Evolutionary conservation across 2,797 vertebrate species (phyloP).

Genomic region (Pseudochaenichthys georgianus): DNA sequence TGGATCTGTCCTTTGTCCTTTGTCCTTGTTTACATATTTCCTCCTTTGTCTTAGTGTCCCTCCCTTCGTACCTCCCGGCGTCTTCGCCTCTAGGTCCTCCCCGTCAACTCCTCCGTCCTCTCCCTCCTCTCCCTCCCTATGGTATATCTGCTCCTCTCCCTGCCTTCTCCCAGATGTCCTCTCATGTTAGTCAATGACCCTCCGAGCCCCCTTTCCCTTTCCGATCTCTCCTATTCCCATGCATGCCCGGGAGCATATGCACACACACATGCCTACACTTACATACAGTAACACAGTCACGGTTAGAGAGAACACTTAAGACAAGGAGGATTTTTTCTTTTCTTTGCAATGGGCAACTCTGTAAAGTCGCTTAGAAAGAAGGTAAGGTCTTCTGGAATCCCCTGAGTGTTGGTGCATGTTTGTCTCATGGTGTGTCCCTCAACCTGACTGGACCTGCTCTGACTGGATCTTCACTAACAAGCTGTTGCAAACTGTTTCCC

Average conservation of each 20-base stretch:
- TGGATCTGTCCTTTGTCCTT: slow-evolving; percentile 64
- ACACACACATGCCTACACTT: slow-evolving; percentile 75
- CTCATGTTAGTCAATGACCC: slow-evolving; percentile 73
- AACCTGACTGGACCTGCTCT: slow-evolving; percentile 39
- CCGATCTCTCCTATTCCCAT: slow-evolving; percentile 69
- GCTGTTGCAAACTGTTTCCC: slow-evolving; percentile 20
- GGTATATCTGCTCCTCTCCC: slow-evolving; percentile 42
- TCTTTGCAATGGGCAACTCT: slow-evolving; percentile 93
- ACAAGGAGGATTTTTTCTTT: slow-evolving; percentile 52
- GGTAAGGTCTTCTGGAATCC: slow-evolving; percentile 84
- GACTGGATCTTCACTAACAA: slow-evolving; percentile 38
- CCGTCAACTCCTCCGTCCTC: slow-evolving; percentile 48
- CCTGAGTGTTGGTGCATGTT: slow-evolving; percentile 61
- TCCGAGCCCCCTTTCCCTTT: slow-evolving; percentile 64
- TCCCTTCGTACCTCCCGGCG: slow-evolving; percentile 53
- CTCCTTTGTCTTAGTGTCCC: slow-evolving; percentile 62
- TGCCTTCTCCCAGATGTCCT: slow-evolving; percentile 65
- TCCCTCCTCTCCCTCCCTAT: slow-evolving; percentile 51
- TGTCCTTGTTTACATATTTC: slow-evolving; percentile 59
- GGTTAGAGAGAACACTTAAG: slow-evolving; percentile 75
- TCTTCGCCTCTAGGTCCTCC: slow-evolving; percentile 58
- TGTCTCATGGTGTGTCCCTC: slow-evolving; percentile 52
- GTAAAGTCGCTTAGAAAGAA: slow-evolving; percentile 98
- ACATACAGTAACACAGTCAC: slow-evolving; percentile 62
- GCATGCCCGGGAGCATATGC: slow-evolving; percentile 79